Conservation (phyloP, 2,888 invertebrate species). For the Xestoiulus laeticollis region DNA sequence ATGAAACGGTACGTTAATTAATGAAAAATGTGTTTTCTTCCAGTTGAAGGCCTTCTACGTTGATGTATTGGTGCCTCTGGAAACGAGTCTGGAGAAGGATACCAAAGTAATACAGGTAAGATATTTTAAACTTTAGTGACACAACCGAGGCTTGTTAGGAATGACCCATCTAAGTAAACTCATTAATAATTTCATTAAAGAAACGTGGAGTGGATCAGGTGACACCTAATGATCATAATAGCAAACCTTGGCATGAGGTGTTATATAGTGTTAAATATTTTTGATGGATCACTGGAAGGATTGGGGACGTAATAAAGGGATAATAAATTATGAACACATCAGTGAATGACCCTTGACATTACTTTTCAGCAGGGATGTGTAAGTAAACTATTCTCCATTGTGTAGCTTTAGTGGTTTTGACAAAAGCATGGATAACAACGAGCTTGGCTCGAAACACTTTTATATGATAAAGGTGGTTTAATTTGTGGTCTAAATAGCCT, state of each 20-base stretch:
- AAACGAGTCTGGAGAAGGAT: slow-evolving; percentile 92
- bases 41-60: slow-evolving; percentile 95
- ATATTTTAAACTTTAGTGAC: background rate
- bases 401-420: background rate
- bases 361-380: background rate
- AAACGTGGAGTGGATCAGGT: background rate
- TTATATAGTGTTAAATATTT: background rate
- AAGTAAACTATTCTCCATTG: background rate
- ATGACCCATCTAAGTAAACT: slow-evolving; percentile 15
- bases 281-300: slow-evolving; percentile 1
- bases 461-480: too few relatives aligned
- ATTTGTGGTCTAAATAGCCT: too few relatives aligned
- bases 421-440: too few relatives aligned
- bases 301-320: background rate
- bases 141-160: background rate
- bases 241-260: background rate
- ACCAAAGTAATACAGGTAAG: slow-evolving; percentile 89
- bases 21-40: slow-evolving; percentile 39
- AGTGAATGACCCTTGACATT: background rate
- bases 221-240: background rate
- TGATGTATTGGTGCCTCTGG: slow-evolving; percentile 89
- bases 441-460: too few relatives aligned
- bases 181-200: slow-evolving; percentile 31
- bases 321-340: slow-evolving; percentile 7
- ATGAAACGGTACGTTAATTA: background rate